A percentile compares a stretch with the other conserved stretches of the same genome.
Evolutionary conservation across 92 coral and sea anemone species (phyloP).

Genomic region (Nematostella vectensis): DNA sequence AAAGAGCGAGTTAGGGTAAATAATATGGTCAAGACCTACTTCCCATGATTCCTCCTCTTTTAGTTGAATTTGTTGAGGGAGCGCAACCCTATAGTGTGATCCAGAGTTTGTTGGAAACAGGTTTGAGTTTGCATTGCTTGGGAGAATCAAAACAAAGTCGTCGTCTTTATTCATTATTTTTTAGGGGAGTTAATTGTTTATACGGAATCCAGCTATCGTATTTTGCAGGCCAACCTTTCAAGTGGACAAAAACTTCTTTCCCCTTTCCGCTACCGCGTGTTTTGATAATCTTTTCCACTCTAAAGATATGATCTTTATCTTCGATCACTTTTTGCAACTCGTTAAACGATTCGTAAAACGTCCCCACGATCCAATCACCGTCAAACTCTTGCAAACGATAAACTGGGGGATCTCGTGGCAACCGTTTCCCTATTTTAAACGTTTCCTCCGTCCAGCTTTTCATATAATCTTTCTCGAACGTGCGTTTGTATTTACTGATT

Average conservation of each 20-base stretch:
- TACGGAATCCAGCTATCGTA: conserved; percentile 13
- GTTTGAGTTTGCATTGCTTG: conserved; percentile 3
- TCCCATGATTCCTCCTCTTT: conserved; percentile 23
- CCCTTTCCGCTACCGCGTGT: conserved; percentile 1
- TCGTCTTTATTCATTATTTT: not conserved
- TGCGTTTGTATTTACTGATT: conserved; percentile 6
- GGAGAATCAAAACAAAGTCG: not conserved
- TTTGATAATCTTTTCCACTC: conserved; percentile 5
- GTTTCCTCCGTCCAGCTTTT: conserved; percentile 21
- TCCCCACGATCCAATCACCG: conserved; percentile 11
- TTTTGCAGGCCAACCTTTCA: conserved; percentile 18
- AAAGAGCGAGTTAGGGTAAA: not conserved
- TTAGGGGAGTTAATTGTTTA: not conserved
- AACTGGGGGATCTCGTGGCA: conserved; percentile 16
- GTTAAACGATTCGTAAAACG: conserved; percentile 16
- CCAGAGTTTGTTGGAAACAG: conserved; percentile 6
- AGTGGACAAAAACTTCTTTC: conserved; percentile 12
- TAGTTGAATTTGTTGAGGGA: conserved; percentile 9
- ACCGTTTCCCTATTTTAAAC: conserved; percentile 6
- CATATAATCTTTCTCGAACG: conserved; percentile 18
- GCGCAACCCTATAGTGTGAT: not conserved
- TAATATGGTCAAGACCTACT: not conserved
- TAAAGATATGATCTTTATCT: conserved; percentile 10
- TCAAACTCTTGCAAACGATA: conserved; percentile 12
- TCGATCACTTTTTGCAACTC: conserved; percentile 15